Evolutionary conservation across 2,888 invertebrate genomes (phyloP), one percentile per base, ranked within the genome.

Genomic region (Caenorhabditis sp.): DNA sequence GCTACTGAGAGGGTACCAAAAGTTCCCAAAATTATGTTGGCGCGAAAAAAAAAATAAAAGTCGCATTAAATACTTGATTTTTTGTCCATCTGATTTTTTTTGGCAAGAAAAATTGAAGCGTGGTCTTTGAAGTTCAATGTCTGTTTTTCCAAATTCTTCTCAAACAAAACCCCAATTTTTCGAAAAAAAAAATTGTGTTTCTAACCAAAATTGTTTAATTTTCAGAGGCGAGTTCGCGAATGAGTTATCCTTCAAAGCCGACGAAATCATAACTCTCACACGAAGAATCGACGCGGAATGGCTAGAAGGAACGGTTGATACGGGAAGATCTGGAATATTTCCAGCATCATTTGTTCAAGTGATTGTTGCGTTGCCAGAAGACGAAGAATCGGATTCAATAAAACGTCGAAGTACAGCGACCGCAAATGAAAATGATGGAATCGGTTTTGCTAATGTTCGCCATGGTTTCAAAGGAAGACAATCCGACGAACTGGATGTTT

Each of bases 391-490:
- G 6, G 55, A 12, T n/a, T 50, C 60, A 10, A 23, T 19, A 23
- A 65, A 64, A 26, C 36, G 70, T 8, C 49, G 71, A 12, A 66
- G 60, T 12, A 58, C 69, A 0, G 17, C 31, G 23, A 55, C 69
- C 0, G 27, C 23, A 12, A 57, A 57, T 26, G 69, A 73, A 12
- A 65, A 68, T 27, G 68, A 73, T 31, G 73, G 68, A 23, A 73
- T 73, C 54, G 83, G 85, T 10, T 77, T 79, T 36, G 85, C 84
- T 1, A 77, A 76, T 14, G 84, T 86, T n/a, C 66, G 79, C 6
- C 81, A 84, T 58, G 76, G 78, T 26, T 85, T 86, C 57, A 54
- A 57, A 14, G 84, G 79, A 0, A 66, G 83, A 12, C 81, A 81
- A 57, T 65, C 69, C 1, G 85, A 85, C 53, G 85, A 85, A 57